These are phyloP conservation scores for Ctenicera cuprea DNA, from an alignment of 2,888 invertebrate genomes.

Conservation along the genomic window DNA sequence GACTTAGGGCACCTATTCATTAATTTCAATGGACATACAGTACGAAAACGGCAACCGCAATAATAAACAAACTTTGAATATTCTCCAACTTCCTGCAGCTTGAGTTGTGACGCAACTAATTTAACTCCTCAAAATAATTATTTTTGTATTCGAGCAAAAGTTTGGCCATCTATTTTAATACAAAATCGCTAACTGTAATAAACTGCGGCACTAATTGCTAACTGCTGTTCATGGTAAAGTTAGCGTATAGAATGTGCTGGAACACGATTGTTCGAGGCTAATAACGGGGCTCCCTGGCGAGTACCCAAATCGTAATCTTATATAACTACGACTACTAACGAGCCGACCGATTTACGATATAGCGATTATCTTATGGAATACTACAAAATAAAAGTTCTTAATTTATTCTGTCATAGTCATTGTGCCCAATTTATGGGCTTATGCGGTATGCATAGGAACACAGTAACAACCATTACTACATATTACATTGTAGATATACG, in stretches of 20 bases:
- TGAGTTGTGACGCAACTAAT: constrained; percentile 18
- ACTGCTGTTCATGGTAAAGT: constrained; percentile 48
- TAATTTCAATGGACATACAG: constrained; percentile 11
- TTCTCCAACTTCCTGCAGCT: no score
- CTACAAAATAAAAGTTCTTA: constrained; percentile 13
- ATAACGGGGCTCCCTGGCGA: constrained; percentile 46
- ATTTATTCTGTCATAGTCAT: background rate
- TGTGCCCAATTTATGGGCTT: background rate
- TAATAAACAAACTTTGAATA: no score
- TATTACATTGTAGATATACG: no score
- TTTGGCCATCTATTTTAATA: constrained; percentile 49
- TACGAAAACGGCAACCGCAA: background rate
- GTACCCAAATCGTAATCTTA: constrained; percentile 47
- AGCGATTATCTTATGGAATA: constrained; percentile 29
- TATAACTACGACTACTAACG: constrained; percentile 41
- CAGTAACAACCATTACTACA: no score
- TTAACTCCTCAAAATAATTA: constrained; percentile 35
- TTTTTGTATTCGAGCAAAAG: constrained; percentile 44
- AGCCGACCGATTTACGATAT: constrained; percentile 39
- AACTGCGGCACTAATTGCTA: constrained; percentile 48
- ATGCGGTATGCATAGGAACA: background rate
- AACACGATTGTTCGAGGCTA: constrained; percentile 45
- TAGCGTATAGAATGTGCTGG: constrained; percentile 45
- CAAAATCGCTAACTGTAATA: constrained; percentile 48
- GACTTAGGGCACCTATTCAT: constrained; percentile 6